These are phyloP conservation scores for Tribolium madens DNA, from an alignment of 1,140 invertebrate species.

Conservation along the genomic window DNA sequence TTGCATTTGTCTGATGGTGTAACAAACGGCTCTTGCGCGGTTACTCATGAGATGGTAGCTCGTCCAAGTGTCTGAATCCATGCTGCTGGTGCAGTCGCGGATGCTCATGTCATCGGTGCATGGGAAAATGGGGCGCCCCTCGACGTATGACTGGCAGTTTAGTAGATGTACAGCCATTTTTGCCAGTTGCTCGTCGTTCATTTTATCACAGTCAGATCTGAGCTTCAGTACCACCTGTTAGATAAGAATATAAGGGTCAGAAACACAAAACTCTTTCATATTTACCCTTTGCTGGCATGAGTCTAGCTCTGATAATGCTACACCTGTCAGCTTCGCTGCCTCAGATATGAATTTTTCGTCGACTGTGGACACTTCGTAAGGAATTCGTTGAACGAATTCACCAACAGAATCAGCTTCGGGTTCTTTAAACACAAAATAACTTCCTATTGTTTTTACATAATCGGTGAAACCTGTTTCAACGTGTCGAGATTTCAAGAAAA, in stretches of 20 bases:
- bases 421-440: not conserved
- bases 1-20: constrained; percentile 73
- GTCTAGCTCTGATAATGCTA: constrained; percentile 72
- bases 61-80: constrained; percentile 80
- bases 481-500: not conserved
- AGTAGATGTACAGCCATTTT: constrained; percentile 77
- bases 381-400: constrained; percentile 60
- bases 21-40: constrained; percentile 77
- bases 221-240: constrained; percentile 72
- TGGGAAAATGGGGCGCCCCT: constrained; percentile 72
- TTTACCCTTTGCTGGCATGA: constrained; percentile 74
- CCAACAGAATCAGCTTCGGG: not conserved
- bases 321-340: constrained; percentile 71
- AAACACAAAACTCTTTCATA: not conserved
- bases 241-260: constrained; percentile 40
- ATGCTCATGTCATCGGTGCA: constrained; percentile 75
- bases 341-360: constrained; percentile 77
- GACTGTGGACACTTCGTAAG: constrained; percentile 73
- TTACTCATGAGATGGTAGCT: constrained; percentile 79
- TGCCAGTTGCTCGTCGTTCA: constrained; percentile 76
- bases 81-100: constrained; percentile 73
- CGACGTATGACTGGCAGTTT: constrained; percentile 77
- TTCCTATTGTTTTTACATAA: constrained; percentile 26
- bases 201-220: constrained; percentile 69
- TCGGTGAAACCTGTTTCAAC: constrained; percentile 14